Conservation (phyloP, 2,113 vertebrate species). For the Mus musculus region GRCm39 chr2:52538501-52539000, state of each 20-base stretch:
- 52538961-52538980: not conserved
- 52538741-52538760: no score
- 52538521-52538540: not conserved
- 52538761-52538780: not conserved
- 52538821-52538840: not conserved
- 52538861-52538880: not conserved
- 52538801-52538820: not conserved
- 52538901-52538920: no score
- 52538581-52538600: no score
- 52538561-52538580: not conserved
- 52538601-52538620: not conserved
- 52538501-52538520: not conserved
- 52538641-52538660: not conserved
- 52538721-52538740: no score
- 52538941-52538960: not conserved
- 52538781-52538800: not conserved
- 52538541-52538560: not conserved
- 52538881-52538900: not conserved
- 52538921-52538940: not conserved
- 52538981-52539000: not conserved
- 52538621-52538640: not conserved
- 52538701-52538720: not conserved
- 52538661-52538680: not conserved
- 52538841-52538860: not conserved
- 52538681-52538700: not conserved